These are phyloP conservation scores for Enteromius afrohamiltoni DNA, from an alignment of 2,797 vertebrate species.

Conservation along the genomic window DNA sequence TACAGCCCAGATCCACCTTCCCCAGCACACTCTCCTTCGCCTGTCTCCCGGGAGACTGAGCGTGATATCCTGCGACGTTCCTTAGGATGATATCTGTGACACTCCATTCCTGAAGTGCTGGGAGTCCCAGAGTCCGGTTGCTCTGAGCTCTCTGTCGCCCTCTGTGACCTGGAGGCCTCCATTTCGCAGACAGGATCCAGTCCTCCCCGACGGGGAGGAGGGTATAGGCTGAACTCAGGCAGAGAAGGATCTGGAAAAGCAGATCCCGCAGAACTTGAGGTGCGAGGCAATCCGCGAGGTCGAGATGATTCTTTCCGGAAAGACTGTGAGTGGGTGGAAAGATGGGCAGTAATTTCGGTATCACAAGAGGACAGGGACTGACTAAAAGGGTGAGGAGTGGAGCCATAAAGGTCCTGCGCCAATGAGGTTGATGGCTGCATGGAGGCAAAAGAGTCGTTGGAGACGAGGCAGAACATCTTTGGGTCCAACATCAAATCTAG, in stretches of 20 bases:
- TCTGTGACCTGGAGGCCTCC: slow-evolving; percentile 85
- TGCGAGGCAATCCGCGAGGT: slow-evolving; percentile 94
- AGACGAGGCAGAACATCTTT: slow-evolving; percentile 95
- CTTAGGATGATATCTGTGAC: slow-evolving; percentile 69
- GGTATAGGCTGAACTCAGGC: slow-evolving; percentile 90
- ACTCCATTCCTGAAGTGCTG: slow-evolving; percentile 75
- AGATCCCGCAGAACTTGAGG: slow-evolving; percentile 93
- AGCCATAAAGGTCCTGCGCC: slow-evolving; percentile 84
- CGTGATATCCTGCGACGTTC: slow-evolving; percentile 66
- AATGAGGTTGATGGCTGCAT: slow-evolving; percentile 95
- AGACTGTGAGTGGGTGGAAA: slow-evolving; percentile 90
- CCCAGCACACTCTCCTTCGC: slow-evolving; percentile 80
- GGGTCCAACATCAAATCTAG: slow-evolving; percentile 91
- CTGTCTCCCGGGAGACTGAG: slow-evolving; percentile 76
- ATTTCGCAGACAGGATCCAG: slow-evolving; percentile 96
- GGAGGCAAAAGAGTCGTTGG: slow-evolving; percentile 97
- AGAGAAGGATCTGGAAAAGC: slow-evolving; percentile 94
- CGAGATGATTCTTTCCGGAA: slow-evolving; percentile 90
- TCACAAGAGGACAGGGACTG: slow-evolving; percentile 88
- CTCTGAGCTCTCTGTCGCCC: slow-evolving; percentile 55
- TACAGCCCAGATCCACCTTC: slow-evolving; percentile 85
- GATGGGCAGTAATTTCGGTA: slow-evolving; percentile 83
- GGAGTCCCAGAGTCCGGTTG: slow-evolving; percentile 78
- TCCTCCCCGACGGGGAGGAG: slow-evolving; percentile 86
- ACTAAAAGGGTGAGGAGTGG: slow-evolving; percentile 85